Conservation (phyloP, 2,797 vertebrate genomes). For the Leucoraja ocellata region DNA sequence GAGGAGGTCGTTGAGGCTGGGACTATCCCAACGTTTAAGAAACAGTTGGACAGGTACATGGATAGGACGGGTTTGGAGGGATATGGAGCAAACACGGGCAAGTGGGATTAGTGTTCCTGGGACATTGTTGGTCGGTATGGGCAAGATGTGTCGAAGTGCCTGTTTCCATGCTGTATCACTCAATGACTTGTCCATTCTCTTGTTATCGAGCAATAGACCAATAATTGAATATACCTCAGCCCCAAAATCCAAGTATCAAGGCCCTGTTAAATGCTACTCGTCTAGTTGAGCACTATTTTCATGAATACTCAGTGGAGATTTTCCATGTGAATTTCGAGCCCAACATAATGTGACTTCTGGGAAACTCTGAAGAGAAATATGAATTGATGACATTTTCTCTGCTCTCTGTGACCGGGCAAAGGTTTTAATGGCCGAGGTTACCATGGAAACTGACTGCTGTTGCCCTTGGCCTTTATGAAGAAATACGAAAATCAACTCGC, state of each 20-base stretch:
- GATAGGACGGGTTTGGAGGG: no score
- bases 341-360: conserved; percentile 2
- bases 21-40: no score
- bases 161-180: neutral
- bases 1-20: no score
- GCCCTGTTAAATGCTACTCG: neutral
- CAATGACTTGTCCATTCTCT: neutral
- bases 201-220: neutral
- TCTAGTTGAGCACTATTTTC: neutral
- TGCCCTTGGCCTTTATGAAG: neutral
- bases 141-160: no score
- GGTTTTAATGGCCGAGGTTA: neutral
- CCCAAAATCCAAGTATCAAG: neutral
- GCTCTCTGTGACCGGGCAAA: neutral
- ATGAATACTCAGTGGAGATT: neutral
- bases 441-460: conserved; percentile 8
- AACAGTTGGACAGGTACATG: no score
- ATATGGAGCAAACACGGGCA: no score
- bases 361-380: neutral
- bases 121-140: no score
- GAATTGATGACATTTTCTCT: conserved; percentile 1
- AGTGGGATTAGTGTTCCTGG: no score
- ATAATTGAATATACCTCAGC: neutral
- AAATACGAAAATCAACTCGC: conserved; percentile 5
- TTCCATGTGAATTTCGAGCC: neutral